Conservation (phyloP, 2,113 vertebrate genomes). For the Calidris pygmaea region DNA sequence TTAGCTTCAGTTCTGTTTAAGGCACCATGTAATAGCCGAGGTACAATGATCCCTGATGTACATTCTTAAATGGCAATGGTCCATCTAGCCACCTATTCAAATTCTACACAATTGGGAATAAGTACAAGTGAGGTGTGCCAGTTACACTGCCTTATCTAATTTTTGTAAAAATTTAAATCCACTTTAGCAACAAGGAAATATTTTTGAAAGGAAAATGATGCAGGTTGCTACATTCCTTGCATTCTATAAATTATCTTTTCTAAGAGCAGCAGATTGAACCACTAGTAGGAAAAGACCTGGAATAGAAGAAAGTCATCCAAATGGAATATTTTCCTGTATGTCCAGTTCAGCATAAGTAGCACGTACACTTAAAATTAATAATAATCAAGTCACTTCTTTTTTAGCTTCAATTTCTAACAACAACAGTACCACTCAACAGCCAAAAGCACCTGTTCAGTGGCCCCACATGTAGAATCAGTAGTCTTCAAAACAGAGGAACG, state of each 20-base stretch:
- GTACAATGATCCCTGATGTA: conserved; percentile 88
- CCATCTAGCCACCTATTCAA: conserved; percentile 83
- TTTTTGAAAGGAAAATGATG: conserved; percentile 77
- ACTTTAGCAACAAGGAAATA: conserved; percentile 80
- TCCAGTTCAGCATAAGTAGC: conserved; percentile 81
- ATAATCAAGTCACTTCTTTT: conserved; percentile 73
- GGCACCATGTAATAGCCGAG: conserved; percentile 89
- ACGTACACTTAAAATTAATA: conserved; percentile 75
- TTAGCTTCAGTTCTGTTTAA: conserved; percentile 88
- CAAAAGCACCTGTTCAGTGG: conserved; percentile 71
- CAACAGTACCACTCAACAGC: conserved; percentile 69
- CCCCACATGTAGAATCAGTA: conserved; percentile 79
- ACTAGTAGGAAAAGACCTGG: conserved; percentile 82
- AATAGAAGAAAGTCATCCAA: conserved; percentile 82
- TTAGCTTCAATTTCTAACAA: conserved; percentile 71
- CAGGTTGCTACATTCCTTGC: conserved; percentile 86
- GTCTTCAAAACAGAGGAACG: conserved; percentile 77
- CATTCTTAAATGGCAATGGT: conserved; percentile 87
- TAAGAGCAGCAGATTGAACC: conserved; percentile 84
- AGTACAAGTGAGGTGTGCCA: conserved; percentile 82
- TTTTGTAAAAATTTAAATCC: conserved; percentile 78
- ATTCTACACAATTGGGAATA: conserved; percentile 78
- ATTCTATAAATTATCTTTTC: conserved; percentile 81
- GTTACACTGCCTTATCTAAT: conserved; percentile 82
- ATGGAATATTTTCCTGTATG: conserved; percentile 80